Percentiles rank a stretch among this genome's conserved stretches.
Conservation (phyloP, 2,888 invertebrate genomes). For the Leptogaster cylindrica region DNA sequence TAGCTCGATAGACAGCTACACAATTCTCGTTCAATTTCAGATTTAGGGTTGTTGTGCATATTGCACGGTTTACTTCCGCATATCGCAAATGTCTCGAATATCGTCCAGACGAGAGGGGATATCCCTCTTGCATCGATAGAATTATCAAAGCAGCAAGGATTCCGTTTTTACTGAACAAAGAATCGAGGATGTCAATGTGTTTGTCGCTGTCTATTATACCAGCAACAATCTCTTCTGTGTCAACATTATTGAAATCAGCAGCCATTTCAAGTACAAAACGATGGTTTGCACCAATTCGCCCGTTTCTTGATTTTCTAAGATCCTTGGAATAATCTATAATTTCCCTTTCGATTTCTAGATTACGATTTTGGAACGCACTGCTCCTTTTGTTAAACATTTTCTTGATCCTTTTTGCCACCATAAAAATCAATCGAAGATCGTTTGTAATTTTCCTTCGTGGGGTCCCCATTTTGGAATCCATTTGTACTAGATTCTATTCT, state of each 20-base stretch:
- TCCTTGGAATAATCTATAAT: conserved; percentile 50
- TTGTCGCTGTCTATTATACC: conserved; percentile 73
- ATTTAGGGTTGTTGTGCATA: conserved; percentile 69
- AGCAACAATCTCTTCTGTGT: conserved; percentile 71
- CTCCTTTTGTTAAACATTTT: background rate
- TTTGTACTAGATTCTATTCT: too few relatives aligned
- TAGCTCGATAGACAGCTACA: conserved; percentile 73
- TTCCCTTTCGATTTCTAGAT: conserved; percentile 18
- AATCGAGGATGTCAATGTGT: conserved; percentile 68
- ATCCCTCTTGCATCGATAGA: conserved; percentile 71
- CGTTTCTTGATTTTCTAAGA: conserved; percentile 53
- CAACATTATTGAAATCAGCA: conserved; percentile 71
- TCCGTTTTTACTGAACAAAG: conserved; percentile 69
- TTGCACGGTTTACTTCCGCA: conserved; percentile 64
- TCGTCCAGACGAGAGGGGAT: conserved; percentile 63
- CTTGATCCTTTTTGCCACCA: background rate
- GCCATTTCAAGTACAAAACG: conserved; percentile 73
- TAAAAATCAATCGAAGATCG: conserved; percentile 12
- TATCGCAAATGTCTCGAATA: conserved; percentile 52
- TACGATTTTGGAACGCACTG: background rate
- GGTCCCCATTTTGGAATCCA: too few relatives aligned
- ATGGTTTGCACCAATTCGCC: conserved; percentile 61
- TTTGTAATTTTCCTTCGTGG: too few relatives aligned
- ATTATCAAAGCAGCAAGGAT: conserved; percentile 70
- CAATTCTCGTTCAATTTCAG: conserved; percentile 65